A percentile compares a stretch with the other conserved stretches of the same genome.
These are phyloP conservation scores for Falco concolor DNA, from an alignment of 2,797 vertebrate species.

Conservation along the genomic window DNA sequence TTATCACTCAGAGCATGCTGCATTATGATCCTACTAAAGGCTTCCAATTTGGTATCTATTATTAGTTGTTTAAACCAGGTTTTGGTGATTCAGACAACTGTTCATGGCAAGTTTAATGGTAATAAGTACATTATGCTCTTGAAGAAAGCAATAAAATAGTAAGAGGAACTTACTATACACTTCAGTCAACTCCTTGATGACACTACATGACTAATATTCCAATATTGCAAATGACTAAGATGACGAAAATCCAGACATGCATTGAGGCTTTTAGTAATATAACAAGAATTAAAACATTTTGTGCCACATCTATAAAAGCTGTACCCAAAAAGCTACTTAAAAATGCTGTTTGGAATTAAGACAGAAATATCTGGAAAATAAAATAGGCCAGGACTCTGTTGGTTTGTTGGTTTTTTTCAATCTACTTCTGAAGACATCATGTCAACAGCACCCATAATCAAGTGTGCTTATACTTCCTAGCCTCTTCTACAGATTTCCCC, in stretches of 20 bases:
- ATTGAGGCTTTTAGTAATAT: neutral
- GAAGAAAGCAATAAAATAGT: neutral
- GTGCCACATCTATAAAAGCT: neutral
- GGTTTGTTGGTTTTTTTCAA: too few species aligned
- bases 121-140: conserved; percentile 4
- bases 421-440: neutral
- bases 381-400: neutral
- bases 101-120: neutral
- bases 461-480: neutral
- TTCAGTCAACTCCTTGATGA: conserved; percentile 17
- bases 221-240: conserved; percentile 7
- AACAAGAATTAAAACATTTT: neutral
- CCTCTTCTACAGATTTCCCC: neutral
- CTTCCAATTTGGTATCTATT: neutral
- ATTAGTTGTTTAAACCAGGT: neutral
- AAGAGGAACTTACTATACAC: neutral
- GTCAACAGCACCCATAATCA: neutral
- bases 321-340: neutral
- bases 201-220: neutral
- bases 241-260: conserved; percentile 17
- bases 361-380: neutral
- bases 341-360: neutral
- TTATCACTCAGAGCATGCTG: neutral
- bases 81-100: conserved; percentile 6
- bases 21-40: neutral